Percentiles rank a stretch among this genome's conserved stretches.
Evolutionary conservation across 64 coral and sea anemone species (phyloP).

Genomic region (Astreopora myriophthalma): DNA sequence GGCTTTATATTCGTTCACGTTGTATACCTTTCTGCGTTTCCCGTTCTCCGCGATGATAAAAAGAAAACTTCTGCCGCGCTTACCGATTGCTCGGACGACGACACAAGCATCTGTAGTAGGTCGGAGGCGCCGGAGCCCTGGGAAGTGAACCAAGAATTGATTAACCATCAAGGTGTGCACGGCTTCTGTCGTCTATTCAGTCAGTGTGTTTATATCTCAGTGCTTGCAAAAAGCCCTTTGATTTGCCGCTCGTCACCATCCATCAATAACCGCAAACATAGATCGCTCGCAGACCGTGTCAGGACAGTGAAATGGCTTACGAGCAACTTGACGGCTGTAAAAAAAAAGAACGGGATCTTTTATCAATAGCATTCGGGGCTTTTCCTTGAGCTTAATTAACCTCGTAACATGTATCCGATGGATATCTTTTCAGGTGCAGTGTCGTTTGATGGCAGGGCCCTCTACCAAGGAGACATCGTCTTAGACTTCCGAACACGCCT

Average conservation of each 20-base stretch:
- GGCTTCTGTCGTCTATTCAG: conserved; percentile 39
- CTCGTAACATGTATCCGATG: conserved; percentile 47
- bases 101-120: background rate
- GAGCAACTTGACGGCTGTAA: background rate
- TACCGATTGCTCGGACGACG: background rate
- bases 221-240: conserved; percentile 26
- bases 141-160: conserved; percentile 86
- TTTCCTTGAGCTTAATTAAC: conserved; percentile 24
- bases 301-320: background rate
- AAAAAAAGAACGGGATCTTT: conserved; percentile 15
- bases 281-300: conserved; percentile 17
- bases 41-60: conserved; percentile 72
- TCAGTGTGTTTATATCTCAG: conserved; percentile 49
- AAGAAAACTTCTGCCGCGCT: conserved; percentile 46
- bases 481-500: conserved; percentile 73
- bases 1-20: conserved; percentile 76
- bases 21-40: conserved; percentile 76
- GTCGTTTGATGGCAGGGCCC: conserved; percentile 66
- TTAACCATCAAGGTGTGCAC: conserved; percentile 74
- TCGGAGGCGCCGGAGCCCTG: conserved; percentile 70
- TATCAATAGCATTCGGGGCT: background rate
- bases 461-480: conserved; percentile 89
- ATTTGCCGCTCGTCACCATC: conserved; percentile 22
- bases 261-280: conserved; percentile 22
- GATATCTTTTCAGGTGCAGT: conserved; percentile 51